Conservation (phyloP, 1,140 invertebrate species). For the Temnothorax curvispinosus region DNA sequence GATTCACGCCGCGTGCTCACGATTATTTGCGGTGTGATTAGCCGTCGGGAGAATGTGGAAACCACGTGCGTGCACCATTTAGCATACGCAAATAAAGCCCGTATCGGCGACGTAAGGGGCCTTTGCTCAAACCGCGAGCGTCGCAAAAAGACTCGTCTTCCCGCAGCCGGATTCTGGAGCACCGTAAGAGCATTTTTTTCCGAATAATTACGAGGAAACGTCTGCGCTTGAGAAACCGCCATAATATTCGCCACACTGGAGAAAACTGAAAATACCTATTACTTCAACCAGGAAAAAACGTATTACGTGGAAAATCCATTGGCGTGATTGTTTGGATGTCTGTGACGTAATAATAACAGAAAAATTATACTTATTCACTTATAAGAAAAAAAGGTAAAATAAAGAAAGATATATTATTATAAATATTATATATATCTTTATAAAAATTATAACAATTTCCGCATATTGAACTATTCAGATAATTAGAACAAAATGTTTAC, state of each 20-base stretch:
- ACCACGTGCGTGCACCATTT: conserved; percentile 1
- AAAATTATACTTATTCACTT: not conserved
- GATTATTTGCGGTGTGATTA: conserved; percentile 32
- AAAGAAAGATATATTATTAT: not conserved
- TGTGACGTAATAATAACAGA: not conserved
- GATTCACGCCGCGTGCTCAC: conserved; percentile 13
- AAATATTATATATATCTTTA: not conserved
- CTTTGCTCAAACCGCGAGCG: not conserved
- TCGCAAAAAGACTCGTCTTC: conserved; percentile 7
- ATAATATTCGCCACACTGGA: not conserved
- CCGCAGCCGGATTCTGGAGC: conserved; percentile 28
- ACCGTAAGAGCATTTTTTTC: conserved; percentile 19
- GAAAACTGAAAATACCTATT: conserved; percentile 26
- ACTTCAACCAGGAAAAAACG: conserved; percentile 36
- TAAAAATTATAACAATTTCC: not conserved
- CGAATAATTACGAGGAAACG: conserved; percentile 3
- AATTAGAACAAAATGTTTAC: not conserved
- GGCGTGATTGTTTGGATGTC: not conserved
- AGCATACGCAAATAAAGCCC: conserved; percentile 26
- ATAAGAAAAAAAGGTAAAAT: not conserved
- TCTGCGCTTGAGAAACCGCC: not conserved
- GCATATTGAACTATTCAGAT: not conserved
- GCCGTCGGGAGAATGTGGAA: not conserved
- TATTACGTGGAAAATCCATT: not conserved
- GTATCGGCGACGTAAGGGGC: not conserved